Percentiles rank a stretch among this genome's conserved stretches.
Evolutionary conservation across 2,113 vertebrate genomes (phyloP).

Genomic region (Xiphophorus maculatus): DNA sequence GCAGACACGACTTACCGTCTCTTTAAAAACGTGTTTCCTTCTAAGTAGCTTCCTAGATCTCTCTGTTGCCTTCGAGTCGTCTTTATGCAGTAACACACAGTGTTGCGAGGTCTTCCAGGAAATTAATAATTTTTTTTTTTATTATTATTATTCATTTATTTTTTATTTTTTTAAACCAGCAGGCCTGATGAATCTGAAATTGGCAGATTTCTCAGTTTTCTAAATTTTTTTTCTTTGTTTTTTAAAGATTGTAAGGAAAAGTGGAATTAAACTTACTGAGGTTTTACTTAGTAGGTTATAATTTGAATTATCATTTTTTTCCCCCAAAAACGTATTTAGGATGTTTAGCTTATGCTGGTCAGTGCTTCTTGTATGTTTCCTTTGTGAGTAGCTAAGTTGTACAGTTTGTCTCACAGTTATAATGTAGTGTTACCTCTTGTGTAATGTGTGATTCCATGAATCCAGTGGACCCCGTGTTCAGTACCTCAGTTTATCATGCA

Average conservation of each 20-base stretch:
- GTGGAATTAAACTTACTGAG: not conserved
- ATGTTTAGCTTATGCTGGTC: not conserved
- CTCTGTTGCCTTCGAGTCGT: too few species aligned
- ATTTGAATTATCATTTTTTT: slow-evolving; percentile 1
- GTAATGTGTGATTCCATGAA: slow-evolving; percentile 28
- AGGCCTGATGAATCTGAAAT: not conserved
- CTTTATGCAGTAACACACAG: not conserved
- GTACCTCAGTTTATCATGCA: slow-evolving; percentile 38
- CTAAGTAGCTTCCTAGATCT: too few species aligned
- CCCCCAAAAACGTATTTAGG: not conserved
- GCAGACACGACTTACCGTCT: not conserved
- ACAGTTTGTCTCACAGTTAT: not conserved
- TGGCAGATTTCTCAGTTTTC: not conserved
- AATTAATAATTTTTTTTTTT: too few species aligned
- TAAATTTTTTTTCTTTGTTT: not conserved
- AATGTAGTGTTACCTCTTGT: slow-evolving; percentile 18
- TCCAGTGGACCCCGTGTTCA: slow-evolving; percentile 19
- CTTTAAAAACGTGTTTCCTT: too few species aligned
- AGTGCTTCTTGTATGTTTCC: slow-evolving; percentile 15
- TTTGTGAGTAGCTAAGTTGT: slow-evolving; percentile 13
- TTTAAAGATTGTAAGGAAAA: slow-evolving; percentile 18
- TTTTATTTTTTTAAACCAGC: too few species aligned
- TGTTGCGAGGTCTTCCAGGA: too few species aligned
- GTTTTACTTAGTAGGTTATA: not conserved
- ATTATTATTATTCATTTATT: too few species aligned